Evolutionary conservation across 2,797 vertebrate genomes (phyloP), one percentile per base, ranked within the genome.

Genomic region (Microctenopoma steveboyesi): DNA sequence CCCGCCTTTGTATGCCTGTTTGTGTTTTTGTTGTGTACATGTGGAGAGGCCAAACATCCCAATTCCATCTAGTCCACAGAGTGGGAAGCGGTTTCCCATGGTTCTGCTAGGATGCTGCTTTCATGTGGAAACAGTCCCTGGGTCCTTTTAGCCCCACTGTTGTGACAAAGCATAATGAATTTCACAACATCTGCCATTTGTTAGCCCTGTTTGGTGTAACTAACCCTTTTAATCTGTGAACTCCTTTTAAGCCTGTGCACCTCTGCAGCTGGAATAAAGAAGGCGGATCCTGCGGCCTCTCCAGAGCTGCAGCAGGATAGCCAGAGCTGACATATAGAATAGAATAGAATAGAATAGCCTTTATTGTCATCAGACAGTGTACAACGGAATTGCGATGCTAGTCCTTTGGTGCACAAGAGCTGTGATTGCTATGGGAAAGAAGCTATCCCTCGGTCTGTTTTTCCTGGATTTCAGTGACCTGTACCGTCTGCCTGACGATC

Each of bases 171-270:
- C 81, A 87, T 90, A 90, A 92, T 90, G 86, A 84, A 92, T 89
- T 92, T 91, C 86, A 85, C 76, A 84, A 91, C 91, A 93, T 92
- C 89, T 92, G 93, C 83, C 86, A 88, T 92, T 92, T 89, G 88
- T 92, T 93, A 91, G 84, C 67, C 83, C 71, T 69, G 76, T 91
- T 91, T 88, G 83, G 82, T 90, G 87, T 82, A 91, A 91, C 88
- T 66, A 80, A 90, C 89, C 76, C 76, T 86, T 92, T 89, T 84
- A 90, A 91, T 90, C 86, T 59, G 18, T 64, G 78, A 69, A 86
- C 84, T 90, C 91, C 76, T n/a, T n/a, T 72, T 88, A 77, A 62
- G 62, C 56, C 63, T 86, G 76, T 76, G 79, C 75, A 77, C 81
- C 72, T 76, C 72, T 10, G 3, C 78, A 80, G 85, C 86, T 90